Evolutionary conservation across 2,888 invertebrate genomes (phyloP), one percentile per base, ranked within the genome.

Genomic region (Gymnoscelis rufifasciata): DNA sequence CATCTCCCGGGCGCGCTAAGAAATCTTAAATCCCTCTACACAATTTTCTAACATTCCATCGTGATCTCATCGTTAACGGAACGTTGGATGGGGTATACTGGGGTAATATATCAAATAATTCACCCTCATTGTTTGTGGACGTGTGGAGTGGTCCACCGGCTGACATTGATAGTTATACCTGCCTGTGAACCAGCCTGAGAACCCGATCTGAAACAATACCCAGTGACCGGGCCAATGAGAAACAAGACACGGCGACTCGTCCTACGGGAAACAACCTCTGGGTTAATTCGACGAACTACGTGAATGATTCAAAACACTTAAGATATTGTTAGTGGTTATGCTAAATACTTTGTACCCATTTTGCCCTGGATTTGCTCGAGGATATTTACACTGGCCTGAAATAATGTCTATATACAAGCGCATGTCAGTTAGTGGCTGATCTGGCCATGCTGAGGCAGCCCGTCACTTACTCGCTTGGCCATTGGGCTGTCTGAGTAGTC

Each of bases 131-230:
- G 97, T 95, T 90, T 93, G 93, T 80, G 96, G 94, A 90, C 93
- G 92, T 89, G 93, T 93, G 83, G 95, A 94, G 92, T 97, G 95
- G 92, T 97, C 96, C 86, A 97, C 97, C 73, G 97, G 97, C 90
- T 98, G 96, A 92, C 97, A 98, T 83, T 94, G 93, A 90, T 94
- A 93, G 90, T 93, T 97, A 93, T 98, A 98, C 83, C 95, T 95
- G 82, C 95, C 95, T 82, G 95, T 94, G 89, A 97, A 92, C 97
- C 97, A 98, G 83, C 97, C 97, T 78, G 94, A 92, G 90, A 93
- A 90, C 83, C 92, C 93, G 90, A 96, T 93, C 96, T 96, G 93
- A 89, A 93, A 93, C 88, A 89, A 88, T 77, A 84, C 64, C 71
- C 82, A 83, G 73, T 78, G 81, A 87, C 83, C 86, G 71, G 66